Evolutionary conservation across 2,113 vertebrate species (phyloP).

Genomic region (Platysteira castanea): DNA sequence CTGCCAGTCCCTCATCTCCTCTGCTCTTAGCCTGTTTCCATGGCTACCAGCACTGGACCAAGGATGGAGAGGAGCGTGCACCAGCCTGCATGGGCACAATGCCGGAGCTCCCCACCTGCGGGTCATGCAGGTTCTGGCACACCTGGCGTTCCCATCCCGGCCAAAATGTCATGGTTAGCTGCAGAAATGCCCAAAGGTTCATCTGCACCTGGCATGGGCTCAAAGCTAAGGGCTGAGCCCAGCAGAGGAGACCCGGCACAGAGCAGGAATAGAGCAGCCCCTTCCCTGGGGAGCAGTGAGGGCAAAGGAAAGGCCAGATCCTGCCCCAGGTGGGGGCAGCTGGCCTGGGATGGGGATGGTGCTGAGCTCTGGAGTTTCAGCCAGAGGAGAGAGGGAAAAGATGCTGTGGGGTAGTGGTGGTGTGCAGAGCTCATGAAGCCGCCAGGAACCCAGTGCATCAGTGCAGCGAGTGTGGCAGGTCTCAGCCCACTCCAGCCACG

Average conservation of each 20-base stretch:
- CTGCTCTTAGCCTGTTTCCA: conserved; percentile 72
- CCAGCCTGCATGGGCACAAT: background rate
- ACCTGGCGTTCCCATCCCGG: background rate
- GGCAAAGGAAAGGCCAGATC: background rate
- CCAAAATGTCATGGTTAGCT: background rate
- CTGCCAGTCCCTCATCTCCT: background rate
- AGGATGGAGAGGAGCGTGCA: conserved; percentile 60
- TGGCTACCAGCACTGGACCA: conserved; percentile 67
- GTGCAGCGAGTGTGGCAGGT: background rate
- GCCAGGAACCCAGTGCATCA: fast-evolving
- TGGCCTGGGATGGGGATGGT: background rate
- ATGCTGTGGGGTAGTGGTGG: fast-evolving
- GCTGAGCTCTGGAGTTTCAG: background rate
- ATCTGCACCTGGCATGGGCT: background rate
- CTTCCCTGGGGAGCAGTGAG: background rate
- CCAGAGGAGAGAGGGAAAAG: background rate
- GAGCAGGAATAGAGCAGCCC: background rate
- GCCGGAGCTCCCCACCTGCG: background rate
- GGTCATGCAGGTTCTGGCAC: background rate
- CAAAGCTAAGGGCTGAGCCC: background rate
- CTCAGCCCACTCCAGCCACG: background rate
- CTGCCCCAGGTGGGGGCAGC: background rate
- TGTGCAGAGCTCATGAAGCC: background rate
- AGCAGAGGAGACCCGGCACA: fast-evolving
- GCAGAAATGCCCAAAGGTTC: background rate